These are phyloP conservation scores for Amia ocellicauda DNA, from an alignment of 2,113 vertebrate species.

Conservation along the genomic window DNA sequence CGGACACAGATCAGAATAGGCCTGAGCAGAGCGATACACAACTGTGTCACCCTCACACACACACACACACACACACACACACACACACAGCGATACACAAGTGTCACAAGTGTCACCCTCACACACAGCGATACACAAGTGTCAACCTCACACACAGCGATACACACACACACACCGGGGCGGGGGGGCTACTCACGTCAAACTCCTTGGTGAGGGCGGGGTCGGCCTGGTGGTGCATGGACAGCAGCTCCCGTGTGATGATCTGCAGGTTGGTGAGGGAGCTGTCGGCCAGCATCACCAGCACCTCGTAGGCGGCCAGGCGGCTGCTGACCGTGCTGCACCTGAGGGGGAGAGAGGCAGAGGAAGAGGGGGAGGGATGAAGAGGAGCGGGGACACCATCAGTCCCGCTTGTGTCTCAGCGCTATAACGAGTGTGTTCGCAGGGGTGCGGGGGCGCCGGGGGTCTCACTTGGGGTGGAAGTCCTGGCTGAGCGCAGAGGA, in stretches of 20 bases:
- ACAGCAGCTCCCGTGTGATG: conserved; percentile 87
- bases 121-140: neutral
- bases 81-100: too few relatives aligned
- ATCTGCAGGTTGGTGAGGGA: conserved; percentile 89
- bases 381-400: neutral
- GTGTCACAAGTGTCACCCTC: too few relatives aligned
- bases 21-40: too few relatives aligned
- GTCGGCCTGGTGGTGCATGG: conserved; percentile 95
- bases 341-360: conserved; percentile 48
- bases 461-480: conserved; percentile 91
- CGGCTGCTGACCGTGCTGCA: conserved; percentile 94
- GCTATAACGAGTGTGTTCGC: too few relatives aligned
- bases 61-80: conserved; percentile 16
- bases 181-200: conserved; percentile 73
- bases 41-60: too few relatives aligned
- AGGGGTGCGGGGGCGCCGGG: neutral
- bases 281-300: conserved; percentile 97
- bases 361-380: neutral
- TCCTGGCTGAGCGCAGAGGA: conserved; percentile 87
- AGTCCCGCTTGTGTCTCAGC: neutral
- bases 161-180: too few relatives aligned
- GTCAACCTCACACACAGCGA: too few relatives aligned
- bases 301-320: conserved; percentile 93
- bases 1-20: too few relatives aligned
- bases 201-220: conserved; percentile 96